Evolutionary conservation across 2,888 invertebrate species (phyloP), one percentile per base, ranked within the genome.

Genomic region (Cephus rjabovi): DNA sequence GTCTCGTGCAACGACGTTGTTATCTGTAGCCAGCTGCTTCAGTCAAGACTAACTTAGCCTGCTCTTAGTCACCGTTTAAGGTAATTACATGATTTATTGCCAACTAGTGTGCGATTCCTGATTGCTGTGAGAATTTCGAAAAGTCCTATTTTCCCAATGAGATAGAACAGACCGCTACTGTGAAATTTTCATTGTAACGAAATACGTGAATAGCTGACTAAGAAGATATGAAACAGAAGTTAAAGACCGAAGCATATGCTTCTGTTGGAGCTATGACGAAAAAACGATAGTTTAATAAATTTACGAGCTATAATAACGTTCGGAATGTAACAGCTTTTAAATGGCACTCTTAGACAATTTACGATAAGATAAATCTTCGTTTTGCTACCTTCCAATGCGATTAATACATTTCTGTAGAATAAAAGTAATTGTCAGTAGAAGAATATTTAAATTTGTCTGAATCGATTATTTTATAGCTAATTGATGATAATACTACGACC

Each of bases 11-110:
- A 84, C 79, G 83, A 84, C 79, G 79, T 80, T 40, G 35, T 78
- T 79, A 69, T 76, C 69, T 73, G 68, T 12, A 15, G 56, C 75
- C 78, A 74, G 74, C 78, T 79, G 78, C 69, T 73, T 81, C 73
- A 75, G 79, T 71, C 75, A 37, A 35, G 73, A 75, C 75, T 79
- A 75, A 40, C 80, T 80, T 76, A 79, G 40, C 11, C 76, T 40
- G 75, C 75, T 77, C 79, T 87, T 87, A 87, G 87, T 87, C 87
- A 87, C 79, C 86, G 82, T 82, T 86, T 84, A 82, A 86, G 73
- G 33, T 34, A 34, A 70, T 79, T 74, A 69, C 68, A 76, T 76
- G 77, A 77, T 77, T 75, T 75, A 75, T 75, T 71, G 74, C 75
- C 68, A 77, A 77, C 77, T 75, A 37, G 70, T 75, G 56, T 56